Conservation (phyloP, 2,797 vertebrate species). For the Euphonia xanthogaster region DNA sequence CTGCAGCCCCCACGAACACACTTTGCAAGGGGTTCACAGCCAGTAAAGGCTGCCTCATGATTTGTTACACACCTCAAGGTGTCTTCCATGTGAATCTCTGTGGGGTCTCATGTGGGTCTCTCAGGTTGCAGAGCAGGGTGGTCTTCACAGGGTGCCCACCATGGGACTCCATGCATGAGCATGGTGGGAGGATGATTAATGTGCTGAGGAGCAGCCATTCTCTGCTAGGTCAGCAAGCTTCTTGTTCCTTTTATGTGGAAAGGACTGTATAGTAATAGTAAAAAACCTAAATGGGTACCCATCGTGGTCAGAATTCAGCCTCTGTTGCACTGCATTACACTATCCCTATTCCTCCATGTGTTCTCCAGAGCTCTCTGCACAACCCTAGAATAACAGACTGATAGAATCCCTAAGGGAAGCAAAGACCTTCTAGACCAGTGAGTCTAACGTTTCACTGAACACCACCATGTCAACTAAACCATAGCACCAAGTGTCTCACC, state of each 20-base stretch:
- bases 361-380: neutral
- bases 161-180: accelerated
- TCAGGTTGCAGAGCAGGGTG: neutral
- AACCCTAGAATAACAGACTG: neutral
- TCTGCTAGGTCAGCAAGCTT: neutral
- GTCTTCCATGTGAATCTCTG: neutral
- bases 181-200: neutral
- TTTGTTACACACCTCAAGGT: neutral
- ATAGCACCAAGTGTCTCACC: neutral
- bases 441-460: neutral
- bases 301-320: neutral
- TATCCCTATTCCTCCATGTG: accelerated
- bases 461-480: neutral
- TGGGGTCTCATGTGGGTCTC: neutral
- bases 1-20: accelerated
- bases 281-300: neutral
- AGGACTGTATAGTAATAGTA: neutral
- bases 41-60: accelerated
- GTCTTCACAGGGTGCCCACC: neutral
- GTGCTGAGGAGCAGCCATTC: neutral
- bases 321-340: neutral
- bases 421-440: neutral
- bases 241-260: neutral
- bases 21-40: neutral
- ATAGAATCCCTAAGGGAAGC: neutral